Percentiles rank a stretch among this genome's conserved stretches.
Conservation (phyloP, 2,888 invertebrate species). For the Ophion costatus region DNA sequence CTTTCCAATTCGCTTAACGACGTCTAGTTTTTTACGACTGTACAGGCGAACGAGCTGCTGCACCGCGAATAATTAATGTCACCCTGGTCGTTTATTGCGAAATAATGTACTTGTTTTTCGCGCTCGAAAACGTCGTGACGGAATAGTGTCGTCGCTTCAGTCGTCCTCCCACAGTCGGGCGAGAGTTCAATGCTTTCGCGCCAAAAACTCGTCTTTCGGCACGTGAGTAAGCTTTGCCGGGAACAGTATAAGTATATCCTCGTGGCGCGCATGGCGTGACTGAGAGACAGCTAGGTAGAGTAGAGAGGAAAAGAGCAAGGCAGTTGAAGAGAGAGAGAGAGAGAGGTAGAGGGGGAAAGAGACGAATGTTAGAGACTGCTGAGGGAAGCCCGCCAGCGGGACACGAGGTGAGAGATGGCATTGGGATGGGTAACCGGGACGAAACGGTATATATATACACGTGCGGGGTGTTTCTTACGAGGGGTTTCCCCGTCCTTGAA, state of each 20-base stretch:
- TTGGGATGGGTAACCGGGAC: slow-evolving; percentile 56
- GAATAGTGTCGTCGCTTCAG: not conserved
- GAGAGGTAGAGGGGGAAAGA: slow-evolving; percentile 25
- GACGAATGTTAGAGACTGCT: slow-evolving; percentile 43
- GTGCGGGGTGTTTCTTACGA: slow-evolving; percentile 65
- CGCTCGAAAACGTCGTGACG: not conserved
- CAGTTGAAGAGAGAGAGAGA: not conserved
- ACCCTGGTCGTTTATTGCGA: not conserved
- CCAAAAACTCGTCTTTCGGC: slow-evolving; percentile 52
- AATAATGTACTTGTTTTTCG: slow-evolving; percentile 25
- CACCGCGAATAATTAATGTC: not conserved
- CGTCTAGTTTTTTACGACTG: not conserved
- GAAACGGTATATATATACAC: slow-evolving; percentile 49
- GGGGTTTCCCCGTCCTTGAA: slow-evolving; percentile 78
- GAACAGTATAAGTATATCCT: slow-evolving; percentile 49
- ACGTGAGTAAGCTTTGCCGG: slow-evolving; percentile 51
- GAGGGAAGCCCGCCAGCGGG: slow-evolving; percentile 57
- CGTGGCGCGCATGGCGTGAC: slow-evolving; percentile 38
- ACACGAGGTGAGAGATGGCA: slow-evolving; percentile 44
- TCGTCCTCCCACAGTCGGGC: slow-evolving; percentile 10
- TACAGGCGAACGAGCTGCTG: not conserved
- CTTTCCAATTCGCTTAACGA: no score
- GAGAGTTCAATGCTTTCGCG: slow-evolving; percentile 49
- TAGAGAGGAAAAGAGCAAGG: slow-evolving; percentile 8
- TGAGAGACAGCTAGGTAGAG: slow-evolving; percentile 29